These are phyloP conservation scores for Cariama cristata DNA, from an alignment of 2,113 vertebrate genomes.

Conservation along the genomic window DNA sequence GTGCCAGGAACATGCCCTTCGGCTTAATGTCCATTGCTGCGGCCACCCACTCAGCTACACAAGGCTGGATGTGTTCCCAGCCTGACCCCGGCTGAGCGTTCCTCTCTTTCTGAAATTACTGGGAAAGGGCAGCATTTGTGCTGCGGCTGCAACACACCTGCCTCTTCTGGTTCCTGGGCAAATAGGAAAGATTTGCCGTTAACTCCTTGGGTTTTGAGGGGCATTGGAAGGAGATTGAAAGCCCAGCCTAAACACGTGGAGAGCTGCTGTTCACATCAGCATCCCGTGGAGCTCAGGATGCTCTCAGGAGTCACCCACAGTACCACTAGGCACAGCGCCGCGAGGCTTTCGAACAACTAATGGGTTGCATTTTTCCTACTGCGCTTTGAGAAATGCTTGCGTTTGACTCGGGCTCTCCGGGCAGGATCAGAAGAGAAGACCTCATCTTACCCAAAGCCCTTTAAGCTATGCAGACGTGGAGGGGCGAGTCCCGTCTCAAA, in stretches of 20 bases:
- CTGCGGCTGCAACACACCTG: too few relatives aligned
- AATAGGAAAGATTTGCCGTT: not conserved
- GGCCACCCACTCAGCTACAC: not conserved
- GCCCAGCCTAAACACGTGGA: not conserved
- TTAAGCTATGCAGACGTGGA: rapidly evolving
- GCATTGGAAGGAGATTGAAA: not conserved
- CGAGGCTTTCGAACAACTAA: not conserved
- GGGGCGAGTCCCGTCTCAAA: not conserved
- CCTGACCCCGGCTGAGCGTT: rapidly evolving
- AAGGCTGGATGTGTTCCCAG: not conserved
- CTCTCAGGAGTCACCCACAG: not conserved
- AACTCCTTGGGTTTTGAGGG: not conserved
- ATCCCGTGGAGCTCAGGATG: not conserved
- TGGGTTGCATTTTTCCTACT: not conserved
- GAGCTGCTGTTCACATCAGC: not conserved
- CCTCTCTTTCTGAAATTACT: not conserved
- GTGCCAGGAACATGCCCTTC: not conserved
- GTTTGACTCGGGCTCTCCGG: not conserved
- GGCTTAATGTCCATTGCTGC: not conserved
- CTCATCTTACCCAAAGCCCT: not conserved
- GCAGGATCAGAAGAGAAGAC: not conserved
- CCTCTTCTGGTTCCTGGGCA: not conserved
- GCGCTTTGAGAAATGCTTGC: not conserved
- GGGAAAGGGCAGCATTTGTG: not conserved
- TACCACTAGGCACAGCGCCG: not conserved